Conservation (phyloP, 2,888 invertebrate genomes). For the Laspeyria flexula region DNA sequence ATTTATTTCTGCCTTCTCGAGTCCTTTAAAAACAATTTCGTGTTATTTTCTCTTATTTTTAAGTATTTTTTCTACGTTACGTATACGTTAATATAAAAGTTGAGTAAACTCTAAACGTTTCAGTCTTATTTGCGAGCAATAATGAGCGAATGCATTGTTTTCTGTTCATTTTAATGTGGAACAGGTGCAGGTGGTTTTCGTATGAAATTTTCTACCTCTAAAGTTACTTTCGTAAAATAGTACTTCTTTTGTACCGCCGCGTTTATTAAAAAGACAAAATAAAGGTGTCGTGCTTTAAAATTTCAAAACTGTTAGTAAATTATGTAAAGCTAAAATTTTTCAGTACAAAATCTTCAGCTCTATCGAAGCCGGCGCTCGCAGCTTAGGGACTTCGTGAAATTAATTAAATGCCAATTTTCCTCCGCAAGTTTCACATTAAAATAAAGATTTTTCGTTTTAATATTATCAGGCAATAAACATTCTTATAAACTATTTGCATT, state of each 20-base stretch:
- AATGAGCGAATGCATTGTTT: constrained; percentile 39
- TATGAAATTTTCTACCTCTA: constrained; percentile 1
- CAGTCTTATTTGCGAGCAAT: constrained; percentile 60
- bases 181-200: constrained; percentile 5
- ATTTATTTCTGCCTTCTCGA: constrained; percentile 34
- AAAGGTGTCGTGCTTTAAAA: too few species aligned
- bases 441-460: constrained; percentile 4
- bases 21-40: constrained; percentile 22
- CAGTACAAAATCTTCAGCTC: too few species aligned
- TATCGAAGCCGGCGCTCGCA: too few species aligned
- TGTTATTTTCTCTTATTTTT: constrained; percentile 27
- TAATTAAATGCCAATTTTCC: background rate
- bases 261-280: background rate
- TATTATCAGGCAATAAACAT: constrained; percentile 29
- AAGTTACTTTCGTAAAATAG: background rate
- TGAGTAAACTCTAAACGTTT: constrained; percentile 45
- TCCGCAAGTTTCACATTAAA: constrained; percentile 17
- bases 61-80: constrained; percentile 31
- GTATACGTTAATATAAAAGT: constrained; percentile 37
- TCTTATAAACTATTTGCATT: constrained; percentile 28
- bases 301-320: too few species aligned
- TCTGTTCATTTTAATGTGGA: constrained; percentile 24
- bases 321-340: too few species aligned
- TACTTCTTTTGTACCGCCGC: background rate
- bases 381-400: too few species aligned